A percentile compares a stretch with the other conserved stretches of the same genome.
Evolutionary conservation across 2,888 invertebrate species (phyloP).

Genomic region (Abscondita cerata): DNA sequence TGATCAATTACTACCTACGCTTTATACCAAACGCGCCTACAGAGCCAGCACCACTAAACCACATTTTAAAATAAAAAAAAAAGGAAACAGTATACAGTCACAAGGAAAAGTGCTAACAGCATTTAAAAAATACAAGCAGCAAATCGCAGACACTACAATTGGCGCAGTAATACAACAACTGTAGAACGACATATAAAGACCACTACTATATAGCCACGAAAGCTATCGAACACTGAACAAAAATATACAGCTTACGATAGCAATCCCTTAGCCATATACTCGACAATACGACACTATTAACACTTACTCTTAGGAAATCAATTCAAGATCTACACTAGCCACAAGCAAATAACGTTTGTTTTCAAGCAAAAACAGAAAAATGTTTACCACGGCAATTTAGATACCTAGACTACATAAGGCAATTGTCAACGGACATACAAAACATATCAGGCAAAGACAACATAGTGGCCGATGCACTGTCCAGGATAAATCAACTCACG

Average conservation of each 20-base stretch:
- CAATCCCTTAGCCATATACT: too few relatives aligned
- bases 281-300: constrained; percentile 35
- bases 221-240: constrained; percentile 46
- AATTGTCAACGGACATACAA: constrained; percentile 19
- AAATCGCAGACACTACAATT: constrained; percentile 45
- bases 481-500: constrained; percentile 2
- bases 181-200: constrained; percentile 43
- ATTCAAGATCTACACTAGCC: constrained; percentile 16
- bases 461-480: constrained; percentile 16
- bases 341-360: constrained; percentile 42
- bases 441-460: constrained; percentile 24
- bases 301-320: constrained; percentile 10
- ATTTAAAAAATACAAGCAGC: constrained; percentile 28
- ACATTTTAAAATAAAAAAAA: constrained; percentile 41
- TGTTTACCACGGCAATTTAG: constrained; percentile 19
- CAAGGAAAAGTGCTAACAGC: constrained; percentile 18
- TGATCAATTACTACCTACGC: constrained; percentile 52
- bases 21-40: constrained; percentile 50
- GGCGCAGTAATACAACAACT: constrained; percentile 54
- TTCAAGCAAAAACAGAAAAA: constrained; percentile 45
- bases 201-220: constrained; percentile 52
- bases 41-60: constrained; percentile 49
- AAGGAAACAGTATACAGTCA: constrained; percentile 45
- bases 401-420: too few relatives aligned
- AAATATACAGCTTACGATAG: constrained; percentile 12